Evolutionary conservation across 2,113 vertebrate species (phyloP).

Genomic region (Beaufortia kweichowensis): DNA sequence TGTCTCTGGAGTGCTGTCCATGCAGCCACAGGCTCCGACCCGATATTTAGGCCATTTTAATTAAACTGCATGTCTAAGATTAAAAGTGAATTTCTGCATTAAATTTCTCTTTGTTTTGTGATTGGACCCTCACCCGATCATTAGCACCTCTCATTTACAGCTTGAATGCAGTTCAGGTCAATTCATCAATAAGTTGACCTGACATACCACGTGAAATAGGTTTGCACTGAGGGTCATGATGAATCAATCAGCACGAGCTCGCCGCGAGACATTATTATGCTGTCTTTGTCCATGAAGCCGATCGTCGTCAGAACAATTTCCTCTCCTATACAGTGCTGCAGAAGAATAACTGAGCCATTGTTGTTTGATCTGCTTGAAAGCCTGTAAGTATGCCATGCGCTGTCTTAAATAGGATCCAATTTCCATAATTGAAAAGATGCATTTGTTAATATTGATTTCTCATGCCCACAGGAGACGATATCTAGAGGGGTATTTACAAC

Average conservation of each 20-base stretch:
- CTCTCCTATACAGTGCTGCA: not conserved
- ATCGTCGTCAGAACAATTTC: constrained; percentile 21
- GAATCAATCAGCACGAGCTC: constrained; percentile 55
- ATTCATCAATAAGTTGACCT: constrained; percentile 64
- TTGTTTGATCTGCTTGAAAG: constrained; percentile 9
- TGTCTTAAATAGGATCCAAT: constrained; percentile 30
- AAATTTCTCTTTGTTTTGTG: constrained; percentile 55
- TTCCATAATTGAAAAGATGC: constrained; percentile 38
- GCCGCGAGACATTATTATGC: constrained; percentile 42
- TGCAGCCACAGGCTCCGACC: too few relatives aligned
- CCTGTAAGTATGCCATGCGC: constrained; percentile 15
- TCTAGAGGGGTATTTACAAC: constrained; percentile 23
- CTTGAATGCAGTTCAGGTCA: constrained; percentile 58
- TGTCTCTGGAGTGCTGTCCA: too few relatives aligned
- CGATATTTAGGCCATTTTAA: too few relatives aligned
- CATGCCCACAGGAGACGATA: not conserved
- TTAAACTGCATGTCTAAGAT: constrained; percentile 29
- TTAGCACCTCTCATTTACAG: not conserved
- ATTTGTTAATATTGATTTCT: constrained; percentile 36
- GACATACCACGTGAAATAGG: constrained; percentile 52
- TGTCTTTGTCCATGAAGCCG: constrained; percentile 1
- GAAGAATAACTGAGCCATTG: constrained; percentile 28
- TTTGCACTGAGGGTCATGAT: constrained; percentile 58
- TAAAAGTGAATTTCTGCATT: constrained; percentile 43
- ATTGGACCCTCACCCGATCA: constrained; percentile 62